These are phyloP conservation scores for Pharmacophagus antenor DNA, from an alignment of 2,888 invertebrate genomes.

Conservation along the genomic window DNA sequence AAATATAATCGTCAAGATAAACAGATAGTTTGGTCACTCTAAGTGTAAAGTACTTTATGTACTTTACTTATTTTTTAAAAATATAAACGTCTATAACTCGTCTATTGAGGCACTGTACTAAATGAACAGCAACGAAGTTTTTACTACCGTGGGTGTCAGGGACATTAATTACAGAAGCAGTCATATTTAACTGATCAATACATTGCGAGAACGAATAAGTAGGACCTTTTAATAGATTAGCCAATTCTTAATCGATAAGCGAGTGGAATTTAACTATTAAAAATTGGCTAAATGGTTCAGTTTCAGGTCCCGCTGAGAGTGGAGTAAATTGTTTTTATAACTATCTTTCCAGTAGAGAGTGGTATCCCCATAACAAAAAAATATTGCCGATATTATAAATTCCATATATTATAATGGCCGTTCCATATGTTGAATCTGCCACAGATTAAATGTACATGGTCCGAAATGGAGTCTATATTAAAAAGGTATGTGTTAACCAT, in stretches of 20 bases:
- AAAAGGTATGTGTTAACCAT: neutral
- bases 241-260: no score
- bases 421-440: neutral
- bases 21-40: neutral
- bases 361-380: no score
- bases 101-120: neutral
- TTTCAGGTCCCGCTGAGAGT: no score
- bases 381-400: no score
- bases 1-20: neutral
- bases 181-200: neutral
- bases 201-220: no score
- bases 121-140: neutral
- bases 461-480: neutral
- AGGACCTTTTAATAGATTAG: no score
- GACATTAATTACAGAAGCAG: constrained; percentile 6
- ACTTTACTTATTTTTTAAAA: neutral
- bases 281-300: no score
- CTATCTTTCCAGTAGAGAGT: no score
- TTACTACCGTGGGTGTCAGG: constrained; percentile 7
- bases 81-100: neutral
- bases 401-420: neutral
- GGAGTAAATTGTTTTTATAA: no score
- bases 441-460: neutral
- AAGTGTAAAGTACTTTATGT: constrained; percentile 35
- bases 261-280: no score